Evolutionary conservation across 2,797 vertebrate species (phyloP).

Genomic region (Peromyscus nudipes): DNA sequence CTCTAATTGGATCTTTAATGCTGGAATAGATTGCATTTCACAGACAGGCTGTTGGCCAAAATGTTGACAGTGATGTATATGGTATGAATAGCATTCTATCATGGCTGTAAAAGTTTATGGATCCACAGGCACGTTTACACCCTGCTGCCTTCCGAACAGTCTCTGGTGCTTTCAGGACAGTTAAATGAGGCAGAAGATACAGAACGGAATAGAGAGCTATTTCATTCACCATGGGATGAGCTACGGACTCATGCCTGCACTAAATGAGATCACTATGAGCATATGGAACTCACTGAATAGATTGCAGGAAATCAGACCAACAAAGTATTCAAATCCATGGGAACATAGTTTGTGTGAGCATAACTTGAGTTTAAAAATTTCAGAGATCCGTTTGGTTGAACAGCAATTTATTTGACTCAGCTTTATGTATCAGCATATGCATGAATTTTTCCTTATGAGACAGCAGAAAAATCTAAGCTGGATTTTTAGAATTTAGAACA

Average conservation of each 20-base stretch:
- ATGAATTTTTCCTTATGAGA: neutral
- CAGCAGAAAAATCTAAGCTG: neutral
- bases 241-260: neutral
- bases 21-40: neutral
- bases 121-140: neutral
- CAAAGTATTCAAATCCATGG: neutral
- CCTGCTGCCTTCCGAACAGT: neutral
- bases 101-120: neutral
- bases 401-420: conserved; percentile 2
- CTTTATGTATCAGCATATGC: neutral
- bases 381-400: neutral
- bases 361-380: neutral
- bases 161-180: neutral
- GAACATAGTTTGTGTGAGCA: neutral
- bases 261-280: neutral
- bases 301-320: neutral
- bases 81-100: neutral
- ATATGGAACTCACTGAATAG: neutral
- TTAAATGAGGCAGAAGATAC: neutral
- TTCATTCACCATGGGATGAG: neutral
- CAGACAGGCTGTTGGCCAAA: neutral
- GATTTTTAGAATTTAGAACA: too few species aligned
- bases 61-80: neutral
- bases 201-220: neutral
- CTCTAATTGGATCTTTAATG: conserved; percentile 11